phyloP scores from a whole-genome alignment of 2,888 invertebrate genomes.

The Drosophila subsilvestris region DNA sequence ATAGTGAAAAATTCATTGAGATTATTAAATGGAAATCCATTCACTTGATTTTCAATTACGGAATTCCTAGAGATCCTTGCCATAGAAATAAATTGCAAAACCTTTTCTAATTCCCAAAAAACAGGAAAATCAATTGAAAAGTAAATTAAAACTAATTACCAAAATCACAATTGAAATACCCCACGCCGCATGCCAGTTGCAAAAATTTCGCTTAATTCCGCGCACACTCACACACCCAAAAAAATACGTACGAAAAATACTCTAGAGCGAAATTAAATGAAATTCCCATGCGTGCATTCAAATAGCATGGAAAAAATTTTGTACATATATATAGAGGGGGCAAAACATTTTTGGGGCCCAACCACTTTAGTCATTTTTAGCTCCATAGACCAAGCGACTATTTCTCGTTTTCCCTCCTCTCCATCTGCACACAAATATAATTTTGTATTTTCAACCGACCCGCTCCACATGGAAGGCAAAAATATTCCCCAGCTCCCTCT shows the following conservation, averaged over 20 bases:
- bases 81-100: neutral
- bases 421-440: conserved; percentile 11
- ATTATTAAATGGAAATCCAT: too few relatives aligned
- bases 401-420: neutral
- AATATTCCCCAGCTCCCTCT: too few relatives aligned
- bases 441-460: conserved; percentile 13
- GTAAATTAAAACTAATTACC: conserved; percentile 40
- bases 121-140: conserved; percentile 5
- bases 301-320: conserved; percentile 21
- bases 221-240: conserved; percentile 14
- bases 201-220: conserved; percentile 23
- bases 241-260: conserved; percentile 1
- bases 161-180: conserved; percentile 38
- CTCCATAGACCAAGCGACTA: conserved; percentile 19
- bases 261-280: conserved; percentile 43
- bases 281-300: conserved; percentile 39
- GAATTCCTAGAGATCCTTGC: neutral
- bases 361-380: conserved; percentile 34
- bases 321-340: neutral
- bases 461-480: neutral
- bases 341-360: conserved; percentile 28
- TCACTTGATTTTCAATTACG: neutral
- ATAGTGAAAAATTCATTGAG: too few relatives aligned
- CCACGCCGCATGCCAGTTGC: conserved; percentile 21
- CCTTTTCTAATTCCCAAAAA: neutral